These are phyloP conservation scores for Caerostris extrusa DNA, from an alignment of 1,140 invertebrate genomes.

Conservation along the genomic window DNA sequence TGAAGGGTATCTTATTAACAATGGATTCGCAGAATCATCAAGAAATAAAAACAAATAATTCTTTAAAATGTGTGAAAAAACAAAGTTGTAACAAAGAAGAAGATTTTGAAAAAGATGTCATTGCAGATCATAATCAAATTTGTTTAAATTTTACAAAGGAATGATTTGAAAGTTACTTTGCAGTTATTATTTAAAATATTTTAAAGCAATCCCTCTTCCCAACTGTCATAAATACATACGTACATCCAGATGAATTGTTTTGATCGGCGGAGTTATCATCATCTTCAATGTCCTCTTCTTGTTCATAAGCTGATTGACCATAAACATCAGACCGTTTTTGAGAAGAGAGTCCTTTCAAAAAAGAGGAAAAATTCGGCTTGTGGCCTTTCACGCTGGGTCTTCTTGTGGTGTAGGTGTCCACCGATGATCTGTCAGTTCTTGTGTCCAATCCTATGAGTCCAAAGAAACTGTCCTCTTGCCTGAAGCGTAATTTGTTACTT, in stretches of 20 bases:
- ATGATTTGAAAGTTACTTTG: not conserved
- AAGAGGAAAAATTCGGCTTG: constrained; percentile 27
- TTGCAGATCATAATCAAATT: not conserved
- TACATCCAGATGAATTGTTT: constrained; percentile 54
- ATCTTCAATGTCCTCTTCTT: constrained; percentile 53
- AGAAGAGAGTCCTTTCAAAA: not conserved
- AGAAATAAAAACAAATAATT: too few species aligned
- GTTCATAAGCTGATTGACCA: not conserved
- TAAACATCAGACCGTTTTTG: not conserved
- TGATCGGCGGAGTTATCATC: not conserved
- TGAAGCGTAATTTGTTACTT: not conserved
- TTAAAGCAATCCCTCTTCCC: not conserved
- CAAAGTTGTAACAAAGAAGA: too few species aligned
- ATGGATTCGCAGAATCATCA: too few species aligned
- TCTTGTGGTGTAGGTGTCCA: not conserved
- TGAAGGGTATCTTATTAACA: too few species aligned
- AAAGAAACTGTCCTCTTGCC: constrained; percentile 59
- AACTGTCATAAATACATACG: not conserved
- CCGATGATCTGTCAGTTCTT: not conserved
- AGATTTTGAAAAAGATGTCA: not conserved
- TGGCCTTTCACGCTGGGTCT: not conserved
- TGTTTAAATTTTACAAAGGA: not conserved
- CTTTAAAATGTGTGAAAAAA: too few species aligned
- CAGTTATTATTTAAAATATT: not conserved
- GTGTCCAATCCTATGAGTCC: constrained; percentile 18